A percentile compares a stretch with the other conserved stretches of the same genome.
phyloP scores from a whole-genome alignment of 1,140 invertebrate species.

The Formica exsecta region DNA sequence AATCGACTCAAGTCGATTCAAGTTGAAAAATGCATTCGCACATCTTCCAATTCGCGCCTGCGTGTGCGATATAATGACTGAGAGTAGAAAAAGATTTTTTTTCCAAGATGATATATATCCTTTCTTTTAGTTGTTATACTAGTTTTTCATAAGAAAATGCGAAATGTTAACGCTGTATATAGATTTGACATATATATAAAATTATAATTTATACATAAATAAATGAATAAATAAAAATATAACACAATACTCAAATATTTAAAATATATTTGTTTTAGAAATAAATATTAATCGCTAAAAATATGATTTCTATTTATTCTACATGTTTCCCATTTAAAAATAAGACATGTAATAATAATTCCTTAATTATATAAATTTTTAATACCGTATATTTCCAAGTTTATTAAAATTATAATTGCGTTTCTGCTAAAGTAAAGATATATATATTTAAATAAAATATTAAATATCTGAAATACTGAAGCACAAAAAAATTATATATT shows the following conservation, averaged over 20 bases:
- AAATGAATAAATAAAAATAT: constrained; percentile 28
- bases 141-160: constrained; percentile 47
- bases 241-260: constrained; percentile 18
- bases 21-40: background rate
- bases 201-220: constrained; percentile 37
- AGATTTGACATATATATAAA: constrained; percentile 17
- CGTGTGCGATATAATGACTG: background rate
- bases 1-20: background rate
- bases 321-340: background rate
- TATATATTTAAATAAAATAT: background rate
- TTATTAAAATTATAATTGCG: constrained; percentile 3
- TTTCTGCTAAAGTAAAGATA: background rate
- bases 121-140: constrained; percentile 30
- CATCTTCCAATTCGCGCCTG: background rate
- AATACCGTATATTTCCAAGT: background rate
- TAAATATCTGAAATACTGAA: no score
- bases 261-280: constrained; percentile 49
- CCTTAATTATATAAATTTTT: background rate
- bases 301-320: constrained; percentile 16
- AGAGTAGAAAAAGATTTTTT: background rate
- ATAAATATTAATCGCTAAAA: constrained; percentile 49
- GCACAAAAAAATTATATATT: no score
- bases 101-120: background rate
- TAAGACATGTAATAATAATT: background rate
- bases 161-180: constrained; percentile 43